phyloP scores from a whole-genome alignment of 2,797 vertebrate genomes.

The Pterois miles region DNA sequence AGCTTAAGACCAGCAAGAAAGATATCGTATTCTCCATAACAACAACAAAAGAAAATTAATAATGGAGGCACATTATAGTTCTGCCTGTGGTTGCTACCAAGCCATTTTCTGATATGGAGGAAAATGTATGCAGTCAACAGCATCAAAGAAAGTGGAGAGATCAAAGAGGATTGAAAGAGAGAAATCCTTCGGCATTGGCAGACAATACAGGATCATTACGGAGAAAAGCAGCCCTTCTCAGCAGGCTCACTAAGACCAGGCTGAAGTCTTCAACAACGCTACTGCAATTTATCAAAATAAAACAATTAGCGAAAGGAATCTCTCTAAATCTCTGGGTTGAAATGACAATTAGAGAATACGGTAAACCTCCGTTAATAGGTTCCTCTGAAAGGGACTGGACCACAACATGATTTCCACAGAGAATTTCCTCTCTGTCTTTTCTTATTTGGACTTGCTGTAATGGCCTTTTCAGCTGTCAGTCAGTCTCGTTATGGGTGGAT shows the following conservation, averaged over 20 bases:
- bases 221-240: background rate
- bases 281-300: background rate
- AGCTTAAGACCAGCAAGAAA: background rate
- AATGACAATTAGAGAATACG: background rate
- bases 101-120: background rate
- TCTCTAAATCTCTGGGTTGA: background rate
- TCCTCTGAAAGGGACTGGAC: background rate
- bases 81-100: background rate
- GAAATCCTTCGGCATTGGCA: conserved; percentile 1
- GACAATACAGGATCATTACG: conserved; percentile 13
- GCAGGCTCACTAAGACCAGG: background rate
- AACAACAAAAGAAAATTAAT: background rate
- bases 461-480: background rate
- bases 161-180: conserved; percentile 30
- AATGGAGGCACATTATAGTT: background rate
- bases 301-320: background rate
- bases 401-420: background rate
- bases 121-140: conserved; percentile 3
- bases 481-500: background rate
- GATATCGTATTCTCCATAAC: background rate
- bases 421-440: background rate
- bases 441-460: background rate
- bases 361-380: background rate
- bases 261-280: background rate
- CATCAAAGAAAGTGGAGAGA: conserved; percentile 44